These are phyloP conservation scores for Cynopterus sphinx DNA, from an alignment of 2,797 vertebrate species.

Conservation along the genomic window DNA sequence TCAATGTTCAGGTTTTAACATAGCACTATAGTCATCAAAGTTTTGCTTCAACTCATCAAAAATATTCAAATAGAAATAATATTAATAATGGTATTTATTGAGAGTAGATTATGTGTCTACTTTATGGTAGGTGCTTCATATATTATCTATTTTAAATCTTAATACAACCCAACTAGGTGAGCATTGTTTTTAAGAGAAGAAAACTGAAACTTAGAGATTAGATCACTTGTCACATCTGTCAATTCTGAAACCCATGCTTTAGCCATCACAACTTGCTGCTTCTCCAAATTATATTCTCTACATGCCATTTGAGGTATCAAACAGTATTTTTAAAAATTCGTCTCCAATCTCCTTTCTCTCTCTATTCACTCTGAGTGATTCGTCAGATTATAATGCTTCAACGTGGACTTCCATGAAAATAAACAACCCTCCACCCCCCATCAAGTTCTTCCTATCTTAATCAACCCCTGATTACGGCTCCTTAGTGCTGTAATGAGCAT, in stretches of 20 bases:
- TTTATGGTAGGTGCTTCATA: not conserved
- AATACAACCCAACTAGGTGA: not conserved
- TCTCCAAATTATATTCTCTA: not conserved
- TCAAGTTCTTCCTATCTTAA: not conserved
- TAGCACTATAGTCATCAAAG: not conserved
- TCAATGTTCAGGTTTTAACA: not conserved
- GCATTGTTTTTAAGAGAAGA: not conserved
- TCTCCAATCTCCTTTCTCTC: not conserved
- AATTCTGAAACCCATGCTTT: slow-evolving; percentile 16
- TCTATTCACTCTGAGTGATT: not conserved
- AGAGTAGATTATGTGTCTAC: not conserved
- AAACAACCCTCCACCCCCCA: not conserved
- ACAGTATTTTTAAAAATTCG: not conserved
- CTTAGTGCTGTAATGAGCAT: not conserved
- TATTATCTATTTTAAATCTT: not conserved
- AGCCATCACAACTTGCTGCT: not conserved
- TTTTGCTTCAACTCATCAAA: slow-evolving; percentile 9
- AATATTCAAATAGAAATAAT: slow-evolving; percentile 12
- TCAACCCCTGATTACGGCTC: not conserved
- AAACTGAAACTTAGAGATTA: not conserved
- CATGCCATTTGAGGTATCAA: not conserved
- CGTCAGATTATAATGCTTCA: not conserved
- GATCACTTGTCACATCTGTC: not conserved
- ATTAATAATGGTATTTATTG: not conserved
- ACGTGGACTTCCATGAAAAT: not conserved